phyloP scores from a whole-genome alignment of 2,888 invertebrate species.

The Euplagia quadripunctaria region DNA sequence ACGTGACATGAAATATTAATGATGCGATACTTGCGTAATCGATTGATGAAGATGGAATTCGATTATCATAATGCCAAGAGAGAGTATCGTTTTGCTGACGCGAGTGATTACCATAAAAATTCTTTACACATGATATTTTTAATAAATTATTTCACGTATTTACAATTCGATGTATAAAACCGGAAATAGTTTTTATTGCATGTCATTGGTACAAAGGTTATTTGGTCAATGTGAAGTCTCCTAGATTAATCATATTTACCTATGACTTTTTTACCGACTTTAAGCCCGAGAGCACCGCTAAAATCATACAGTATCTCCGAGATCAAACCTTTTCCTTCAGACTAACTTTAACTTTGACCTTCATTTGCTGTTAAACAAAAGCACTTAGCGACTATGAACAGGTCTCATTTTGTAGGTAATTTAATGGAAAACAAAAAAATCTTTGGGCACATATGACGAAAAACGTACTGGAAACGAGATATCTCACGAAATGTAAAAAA shows the following conservation, averaged over 20 bases:
- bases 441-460: no score
- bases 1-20: conserved; percentile 56
- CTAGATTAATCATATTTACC: neutral
- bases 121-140: conserved; percentile 45
- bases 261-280: no score
- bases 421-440: no score
- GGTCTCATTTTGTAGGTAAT: no score
- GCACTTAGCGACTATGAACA: no score
- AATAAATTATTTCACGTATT: conserved; percentile 32
- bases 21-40: conserved; percentile 58
- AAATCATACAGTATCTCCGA: no score
- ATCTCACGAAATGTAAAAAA: no score
- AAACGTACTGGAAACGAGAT: no score
- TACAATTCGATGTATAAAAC: conserved; percentile 8
- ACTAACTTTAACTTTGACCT: no score
- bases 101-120: conserved; percentile 54
- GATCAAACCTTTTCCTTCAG: no score
- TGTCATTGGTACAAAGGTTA: neutral
- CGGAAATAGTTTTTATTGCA: conserved; percentile 2
- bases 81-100: conserved; percentile 54
- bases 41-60: conserved; percentile 63
- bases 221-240: neutral
- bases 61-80: conserved; percentile 61
- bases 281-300: no score
- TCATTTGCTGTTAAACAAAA: no score